phyloP scores from a whole-genome alignment of 2,113 vertebrate species.

The Scomber colias region DNA sequence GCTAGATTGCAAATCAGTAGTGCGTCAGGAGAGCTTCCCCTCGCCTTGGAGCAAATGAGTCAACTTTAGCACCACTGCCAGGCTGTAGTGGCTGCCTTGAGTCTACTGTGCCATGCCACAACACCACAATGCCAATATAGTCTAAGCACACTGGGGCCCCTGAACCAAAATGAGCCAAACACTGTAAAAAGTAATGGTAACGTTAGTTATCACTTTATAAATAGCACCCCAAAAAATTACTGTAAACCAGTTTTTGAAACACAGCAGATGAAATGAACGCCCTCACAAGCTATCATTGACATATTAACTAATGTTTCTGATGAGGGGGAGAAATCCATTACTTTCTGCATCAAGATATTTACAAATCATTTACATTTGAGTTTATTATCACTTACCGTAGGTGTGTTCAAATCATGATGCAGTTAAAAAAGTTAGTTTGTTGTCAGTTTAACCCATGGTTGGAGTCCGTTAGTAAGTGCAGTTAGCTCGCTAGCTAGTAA shows the following conservation, averaged over 20 bases:
- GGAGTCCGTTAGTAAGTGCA: not conserved
- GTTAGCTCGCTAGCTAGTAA: not conserved
- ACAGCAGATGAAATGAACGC: not conserved
- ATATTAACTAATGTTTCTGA: not conserved
- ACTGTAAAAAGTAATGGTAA: slow-evolving; percentile 72
- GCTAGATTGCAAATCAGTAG: slow-evolving; percentile 68
- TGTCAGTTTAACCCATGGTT: not conserved
- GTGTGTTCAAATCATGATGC: not conserved
- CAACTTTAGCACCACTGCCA: slow-evolving; percentile 73
- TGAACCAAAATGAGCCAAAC: slow-evolving; percentile 51
- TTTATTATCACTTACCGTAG: not conserved
- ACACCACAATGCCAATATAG: slow-evolving; percentile 78
- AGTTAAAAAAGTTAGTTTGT: not conserved
- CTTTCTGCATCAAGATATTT: not conserved
- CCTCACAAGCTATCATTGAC: not conserved
- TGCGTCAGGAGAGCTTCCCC: slow-evolving; percentile 71
- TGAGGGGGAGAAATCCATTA: not conserved
- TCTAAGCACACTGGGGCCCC: slow-evolving; percentile 71
- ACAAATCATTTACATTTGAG: too few species aligned
- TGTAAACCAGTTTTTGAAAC: slow-evolving; percentile 20
- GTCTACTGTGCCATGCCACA: slow-evolving; percentile 76
- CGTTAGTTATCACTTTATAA: slow-evolving; percentile 40
- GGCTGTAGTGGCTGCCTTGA: slow-evolving; percentile 74
- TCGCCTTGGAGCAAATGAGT: slow-evolving; percentile 77
- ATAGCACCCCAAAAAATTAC: slow-evolving; percentile 32